These are phyloP conservation scores for Eupsilia transversa DNA, from an alignment of 2,888 invertebrate species.

Conservation along the genomic window DNA sequence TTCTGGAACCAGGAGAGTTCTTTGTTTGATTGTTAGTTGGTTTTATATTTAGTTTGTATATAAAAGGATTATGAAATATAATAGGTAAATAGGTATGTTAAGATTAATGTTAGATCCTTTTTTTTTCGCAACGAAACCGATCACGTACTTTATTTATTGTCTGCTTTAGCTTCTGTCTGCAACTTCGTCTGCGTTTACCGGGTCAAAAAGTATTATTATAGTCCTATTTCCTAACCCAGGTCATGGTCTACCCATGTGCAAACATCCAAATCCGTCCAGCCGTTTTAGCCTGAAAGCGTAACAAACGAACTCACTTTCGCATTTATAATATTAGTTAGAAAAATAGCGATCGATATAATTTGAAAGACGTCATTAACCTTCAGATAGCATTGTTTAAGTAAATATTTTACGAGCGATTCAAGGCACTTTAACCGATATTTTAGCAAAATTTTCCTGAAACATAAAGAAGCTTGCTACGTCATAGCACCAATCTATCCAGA, in stretches of 20 bases:
- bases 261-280: too few species aligned
- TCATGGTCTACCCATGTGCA: too few species aligned
- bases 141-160: neutral
- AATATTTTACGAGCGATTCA: neutral
- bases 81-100: neutral
- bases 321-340: too few species aligned
- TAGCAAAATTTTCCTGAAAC: neutral
- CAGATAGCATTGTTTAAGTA: too few species aligned
- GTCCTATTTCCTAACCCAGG: too few species aligned
- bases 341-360: neutral
- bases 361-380: slow-evolving; percentile 5
- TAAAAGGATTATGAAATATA: neutral
- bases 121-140: neutral
- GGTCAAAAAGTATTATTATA: too few species aligned
- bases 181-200: too few species aligned
- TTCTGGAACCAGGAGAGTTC: slow-evolving; percentile 47
- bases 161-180: too few species aligned
- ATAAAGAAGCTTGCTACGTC: slow-evolving; percentile 9
- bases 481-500: slow-evolving; percentile 31
- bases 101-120: neutral
- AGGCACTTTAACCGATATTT: neutral
- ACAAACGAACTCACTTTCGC: too few species aligned
- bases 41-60: slow-evolving; percentile 39
- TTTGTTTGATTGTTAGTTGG: slow-evolving; percentile 58
- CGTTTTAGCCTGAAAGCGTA: too few species aligned